Evolutionary conservation across 2,113 vertebrate genomes (phyloP), one percentile per base, ranked within the genome.

Genomic region (Nyctibius bracteatus): DNA sequence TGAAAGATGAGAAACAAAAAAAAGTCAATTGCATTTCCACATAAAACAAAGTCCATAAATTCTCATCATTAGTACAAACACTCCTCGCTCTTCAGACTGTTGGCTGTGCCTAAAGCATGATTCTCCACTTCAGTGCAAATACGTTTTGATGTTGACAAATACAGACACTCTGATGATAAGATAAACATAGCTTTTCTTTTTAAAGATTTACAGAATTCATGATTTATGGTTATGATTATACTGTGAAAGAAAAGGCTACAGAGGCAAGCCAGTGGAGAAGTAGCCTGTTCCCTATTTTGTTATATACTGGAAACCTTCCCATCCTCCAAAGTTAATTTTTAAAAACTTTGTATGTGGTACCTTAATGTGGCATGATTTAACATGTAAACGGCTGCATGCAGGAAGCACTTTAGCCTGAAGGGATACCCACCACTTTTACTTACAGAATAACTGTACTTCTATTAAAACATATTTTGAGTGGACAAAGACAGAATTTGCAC

Each of bases 1-100:
- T 99, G 84, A 27, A 93, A 97, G 28, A 93, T 15, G 31, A 15
- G 20, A 8, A 25, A 28, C 70, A 57, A 43, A 30, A 86, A 59
- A 78, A 66, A 59, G 39, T 83, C 51, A 90, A 57, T 14, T 61
- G 41, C 35, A 88, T 74, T 90, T 93, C 57, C 59, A 77, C 44
- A 83, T 46, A 33, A 77, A 96, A 81, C 14, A 39, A 90, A 81
- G 65, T 47, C 43, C 55, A 28, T 19, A 8, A 75, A 65, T 52
- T 63, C 39, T 75, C 35, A 46, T 16, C 11, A 85, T 55, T 31
- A 81, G 21, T 43, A 86, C 47, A 82, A 91, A 85, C 37, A 68
- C 14, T 66, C 31, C 63, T 86, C 41, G 47, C 37, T 83, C 71
- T 72, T 82, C 67, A 90, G 51, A 68, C 59, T 72, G 59, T 8